Base-by-base conservation (phyloP, 1,140 invertebrate genomes). In the Paralvinella palmiformis region DNA sequence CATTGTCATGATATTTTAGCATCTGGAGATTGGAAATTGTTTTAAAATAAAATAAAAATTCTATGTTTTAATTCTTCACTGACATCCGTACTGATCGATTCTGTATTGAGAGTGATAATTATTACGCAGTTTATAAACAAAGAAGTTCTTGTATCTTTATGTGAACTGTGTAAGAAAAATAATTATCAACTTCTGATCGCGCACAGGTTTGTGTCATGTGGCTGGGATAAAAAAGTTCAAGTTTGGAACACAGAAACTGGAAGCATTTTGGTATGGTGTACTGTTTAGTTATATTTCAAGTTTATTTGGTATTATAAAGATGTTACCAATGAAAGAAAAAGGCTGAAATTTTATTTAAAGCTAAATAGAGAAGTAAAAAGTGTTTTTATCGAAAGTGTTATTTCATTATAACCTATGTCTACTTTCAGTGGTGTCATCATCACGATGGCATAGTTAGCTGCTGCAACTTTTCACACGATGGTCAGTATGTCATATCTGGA, bases 171-270 rank as follows among this genome's bases (percentile, higher is more conserved):
- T 22, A 29, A 10, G 33, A 6, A 7, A 57, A 22, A 44, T 44
- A 44, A 44, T 44, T 44, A 10, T 44, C 37, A 10, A 57, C 33
- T 27, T 29, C 6, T n/a, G 20, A 22, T 57, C 33, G 10, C 6
- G 10, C 29, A n/a, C 57, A 75, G 74, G 60, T 69, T 77, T 63
- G 63, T 72, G 2, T 69, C 69, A 45, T 70, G 72, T 64, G 76
- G 77, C 20, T 78, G 74, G 77, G 79, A 81, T 69, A 77, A 78
- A 65, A 68, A 68, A 45, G 45, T 81, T 6, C 68, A 71, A 20
- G 60, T 72, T 32, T 78, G 71, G 71, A 76, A 80, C 69, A 45
- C 70, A 27, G 72, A 79, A 59, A 74, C 73, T 33, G 74, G 73
- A 45, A 69, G 65, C 52, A 59, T 69, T 24, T 37, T 76, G 65